Evolutionary conservation across 2,797 vertebrate genomes (phyloP).

Genomic region (Adrianichthys oophorus): DNA sequence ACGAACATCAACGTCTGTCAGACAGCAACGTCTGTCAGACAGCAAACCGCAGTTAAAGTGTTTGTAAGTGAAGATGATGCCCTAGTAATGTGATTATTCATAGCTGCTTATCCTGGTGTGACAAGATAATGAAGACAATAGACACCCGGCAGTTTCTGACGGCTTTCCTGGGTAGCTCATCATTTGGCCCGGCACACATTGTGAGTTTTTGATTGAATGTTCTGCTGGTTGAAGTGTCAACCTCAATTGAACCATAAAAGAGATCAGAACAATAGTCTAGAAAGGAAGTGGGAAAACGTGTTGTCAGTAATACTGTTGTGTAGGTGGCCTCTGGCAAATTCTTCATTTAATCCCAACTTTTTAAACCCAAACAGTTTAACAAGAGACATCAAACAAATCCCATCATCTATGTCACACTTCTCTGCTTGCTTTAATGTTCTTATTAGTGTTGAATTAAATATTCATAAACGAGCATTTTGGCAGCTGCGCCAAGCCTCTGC

Average conservation of each 20-base stretch:
- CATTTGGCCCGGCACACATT: conserved; percentile 24
- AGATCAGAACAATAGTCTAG: conserved; percentile 41
- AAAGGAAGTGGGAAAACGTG: conserved; percentile 35
- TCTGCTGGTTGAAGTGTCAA: conserved; percentile 18
- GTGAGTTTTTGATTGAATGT: not conserved
- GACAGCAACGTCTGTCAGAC: conserved; percentile 7
- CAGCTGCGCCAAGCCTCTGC: not conserved
- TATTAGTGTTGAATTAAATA: conserved; percentile 18
- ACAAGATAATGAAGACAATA: conserved; percentile 63
- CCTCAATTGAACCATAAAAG: conserved; percentile 53
- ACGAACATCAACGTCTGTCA: not conserved
- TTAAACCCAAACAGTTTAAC: conserved; percentile 39
- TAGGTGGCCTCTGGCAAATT: conserved; percentile 36
- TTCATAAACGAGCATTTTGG: conserved; percentile 13
- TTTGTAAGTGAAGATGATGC: conserved; percentile 50
- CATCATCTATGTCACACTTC: conserved; percentile 25
- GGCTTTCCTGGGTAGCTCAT: conserved; percentile 22
- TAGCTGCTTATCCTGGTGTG: conserved; percentile 48
- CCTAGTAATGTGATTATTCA: conserved; percentile 57
- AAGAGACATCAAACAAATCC: conserved; percentile 32
- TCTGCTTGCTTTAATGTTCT: conserved; percentile 29
- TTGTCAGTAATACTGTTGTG: conserved; percentile 25
- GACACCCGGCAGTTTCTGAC: conserved; percentile 29
- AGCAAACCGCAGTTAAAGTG: conserved; percentile 11
- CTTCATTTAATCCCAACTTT: conserved; percentile 32